Conservation (phyloP, 1,140 invertebrate species). For the Whitmania pigra region DNA sequence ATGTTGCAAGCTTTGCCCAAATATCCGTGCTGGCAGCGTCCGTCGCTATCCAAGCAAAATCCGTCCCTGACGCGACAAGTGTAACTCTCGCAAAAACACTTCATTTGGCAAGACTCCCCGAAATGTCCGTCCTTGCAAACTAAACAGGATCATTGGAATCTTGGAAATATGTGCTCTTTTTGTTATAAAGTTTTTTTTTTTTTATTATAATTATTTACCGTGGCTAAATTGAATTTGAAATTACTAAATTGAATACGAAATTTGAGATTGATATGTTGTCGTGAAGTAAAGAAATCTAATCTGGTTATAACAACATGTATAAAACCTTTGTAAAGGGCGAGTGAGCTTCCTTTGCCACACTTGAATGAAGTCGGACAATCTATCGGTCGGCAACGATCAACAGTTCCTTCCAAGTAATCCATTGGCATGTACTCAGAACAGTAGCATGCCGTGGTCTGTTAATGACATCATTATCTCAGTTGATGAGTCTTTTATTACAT, state of each 20-base stretch:
- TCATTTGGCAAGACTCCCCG: background rate
- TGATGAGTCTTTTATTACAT: background rate
- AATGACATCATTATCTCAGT: constrained; percentile 2
- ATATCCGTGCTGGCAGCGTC: background rate
- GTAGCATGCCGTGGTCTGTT: background rate
- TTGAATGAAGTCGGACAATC: background rate
- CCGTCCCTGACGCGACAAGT: background rate
- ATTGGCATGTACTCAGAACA: background rate
- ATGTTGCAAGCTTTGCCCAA: constrained; percentile 10
- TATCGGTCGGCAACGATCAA: background rate
- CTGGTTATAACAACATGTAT: no score
- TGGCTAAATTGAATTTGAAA: background rate
- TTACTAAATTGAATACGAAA: background rate
- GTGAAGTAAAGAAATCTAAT: background rate
- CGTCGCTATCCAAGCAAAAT: background rate
- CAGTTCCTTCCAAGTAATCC: constrained; percentile 1
- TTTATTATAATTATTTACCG: no score
- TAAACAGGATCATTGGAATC: background rate
- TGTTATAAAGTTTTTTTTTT: background rate
- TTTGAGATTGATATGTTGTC: background rate
- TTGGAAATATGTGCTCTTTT: background rate
- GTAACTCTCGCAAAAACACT: background rate
- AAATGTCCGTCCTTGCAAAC: background rate
- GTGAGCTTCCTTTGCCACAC: background rate
- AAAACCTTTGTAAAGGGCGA: background rate